phyloP scores from a whole-genome alignment of 2,113 vertebrate genomes.

The Lophura nycthemera region DNA sequence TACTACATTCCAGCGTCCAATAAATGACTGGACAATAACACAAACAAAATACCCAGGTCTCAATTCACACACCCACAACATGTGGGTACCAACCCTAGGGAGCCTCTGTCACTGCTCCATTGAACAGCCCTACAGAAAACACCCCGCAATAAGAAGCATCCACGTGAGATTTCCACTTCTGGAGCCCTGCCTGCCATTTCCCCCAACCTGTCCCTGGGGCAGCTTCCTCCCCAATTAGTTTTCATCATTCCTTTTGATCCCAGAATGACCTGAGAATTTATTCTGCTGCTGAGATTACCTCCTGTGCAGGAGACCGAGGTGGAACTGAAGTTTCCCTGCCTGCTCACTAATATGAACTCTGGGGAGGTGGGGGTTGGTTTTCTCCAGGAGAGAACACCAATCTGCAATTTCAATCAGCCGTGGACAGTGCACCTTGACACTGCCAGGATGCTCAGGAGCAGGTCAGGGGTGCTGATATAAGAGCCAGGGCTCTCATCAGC shows the following conservation, averaged over 20 bases:
- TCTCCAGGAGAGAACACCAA: background rate
- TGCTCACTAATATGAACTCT: fast-evolving
- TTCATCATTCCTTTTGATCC: background rate
- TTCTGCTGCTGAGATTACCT: background rate
- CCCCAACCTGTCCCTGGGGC: fast-evolving
- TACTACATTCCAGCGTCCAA: background rate
- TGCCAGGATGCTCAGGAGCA: background rate
- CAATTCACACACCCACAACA: background rate
- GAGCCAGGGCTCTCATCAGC: background rate
- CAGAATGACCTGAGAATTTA: background rate
- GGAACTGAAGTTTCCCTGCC: background rate
- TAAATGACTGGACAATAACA: background rate
- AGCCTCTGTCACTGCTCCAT: background rate
- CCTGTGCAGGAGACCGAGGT: fast-evolving
- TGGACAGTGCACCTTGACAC: fast-evolving
- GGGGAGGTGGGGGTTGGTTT: background rate
- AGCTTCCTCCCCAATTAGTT: background rate
- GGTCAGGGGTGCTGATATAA: background rate
- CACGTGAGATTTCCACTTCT: background rate
- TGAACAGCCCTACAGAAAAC: fast-evolving
- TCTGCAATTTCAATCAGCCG: background rate
- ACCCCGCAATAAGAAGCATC: background rate
- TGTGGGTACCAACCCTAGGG: background rate
- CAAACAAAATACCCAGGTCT: background rate
- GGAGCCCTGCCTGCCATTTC: background rate